A percentile compares a stretch with the other conserved stretches of the same genome.
phyloP scores from a whole-genome alignment of 1,140 invertebrate genomes.

The Cherax quadricarinatus region DNA sequence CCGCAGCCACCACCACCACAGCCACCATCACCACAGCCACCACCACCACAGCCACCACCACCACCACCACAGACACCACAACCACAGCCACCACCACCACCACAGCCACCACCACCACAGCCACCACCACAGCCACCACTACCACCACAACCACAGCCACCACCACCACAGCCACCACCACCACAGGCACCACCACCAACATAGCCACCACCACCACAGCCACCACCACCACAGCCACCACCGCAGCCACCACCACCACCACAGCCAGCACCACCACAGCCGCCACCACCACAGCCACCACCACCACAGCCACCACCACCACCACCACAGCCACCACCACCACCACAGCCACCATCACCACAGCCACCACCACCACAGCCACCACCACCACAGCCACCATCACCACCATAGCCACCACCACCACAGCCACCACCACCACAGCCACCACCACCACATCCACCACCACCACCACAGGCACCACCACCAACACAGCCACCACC shows the following conservation, averaged over 20 bases:
- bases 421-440: no score
- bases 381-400: no score
- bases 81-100: neutral
- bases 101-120: neutral
- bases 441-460: no score
- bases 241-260: neutral
- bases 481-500: no score
- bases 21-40: neutral
- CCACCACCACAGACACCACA: no score
- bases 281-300: neutral
- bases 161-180: no score
- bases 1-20: neutral
- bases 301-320: neutral
- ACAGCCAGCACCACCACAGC: neutral
- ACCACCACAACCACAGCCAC: neutral
- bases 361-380: no score
- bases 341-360: no score
- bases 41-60: no score
- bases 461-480: no score
- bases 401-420: neutral
- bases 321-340: no score
- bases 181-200: no score
- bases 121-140: neutral
- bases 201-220: neutral
- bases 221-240: neutral